Conservation (phyloP, 2,797 vertebrate genomes). For the Denticeps clupeoides region DNA sequence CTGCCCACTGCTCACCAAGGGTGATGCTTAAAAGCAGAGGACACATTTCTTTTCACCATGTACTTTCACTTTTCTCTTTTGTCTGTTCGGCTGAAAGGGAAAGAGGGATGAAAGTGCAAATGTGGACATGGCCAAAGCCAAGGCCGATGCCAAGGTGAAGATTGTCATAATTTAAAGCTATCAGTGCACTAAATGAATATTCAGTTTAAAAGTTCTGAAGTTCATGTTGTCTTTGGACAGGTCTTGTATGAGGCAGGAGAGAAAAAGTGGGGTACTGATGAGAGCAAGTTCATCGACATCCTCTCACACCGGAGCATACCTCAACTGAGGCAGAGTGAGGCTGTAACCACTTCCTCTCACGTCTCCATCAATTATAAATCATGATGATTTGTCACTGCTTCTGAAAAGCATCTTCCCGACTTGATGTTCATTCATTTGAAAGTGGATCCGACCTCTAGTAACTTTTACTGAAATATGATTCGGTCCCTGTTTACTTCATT, state of each 20-base stretch:
- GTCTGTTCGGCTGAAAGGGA: slow-evolving; percentile 40
- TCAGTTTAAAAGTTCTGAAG: no score
- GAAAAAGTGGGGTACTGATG: slow-evolving; percentile 72
- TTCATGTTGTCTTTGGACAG: slow-evolving; percentile 31
- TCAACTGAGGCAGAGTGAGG: slow-evolving; percentile 65
- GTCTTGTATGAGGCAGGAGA: slow-evolving; percentile 74
- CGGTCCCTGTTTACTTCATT: no score
- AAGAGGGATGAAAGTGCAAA: slow-evolving; percentile 64
- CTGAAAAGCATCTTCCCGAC: no score
- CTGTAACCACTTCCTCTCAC: no score
- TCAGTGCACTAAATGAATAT: no score
- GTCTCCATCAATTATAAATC: no score
- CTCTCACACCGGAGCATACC: slow-evolving; percentile 67
- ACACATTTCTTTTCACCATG: background rate
- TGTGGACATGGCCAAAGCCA: slow-evolving; percentile 60
- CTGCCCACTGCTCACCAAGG: no score
- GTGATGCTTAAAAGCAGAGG: no score
- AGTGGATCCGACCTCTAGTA: no score
- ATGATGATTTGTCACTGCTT: no score
- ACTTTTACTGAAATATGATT: no score
- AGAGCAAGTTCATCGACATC: slow-evolving; percentile 68
- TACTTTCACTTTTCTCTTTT: background rate
- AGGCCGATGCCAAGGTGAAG: slow-evolving; percentile 67
- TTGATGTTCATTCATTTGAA: no score
- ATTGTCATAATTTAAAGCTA: background rate